These are phyloP conservation scores for Archilochus colubris DNA, from an alignment of 2,113 vertebrate species.

Conservation along the genomic window DNA sequence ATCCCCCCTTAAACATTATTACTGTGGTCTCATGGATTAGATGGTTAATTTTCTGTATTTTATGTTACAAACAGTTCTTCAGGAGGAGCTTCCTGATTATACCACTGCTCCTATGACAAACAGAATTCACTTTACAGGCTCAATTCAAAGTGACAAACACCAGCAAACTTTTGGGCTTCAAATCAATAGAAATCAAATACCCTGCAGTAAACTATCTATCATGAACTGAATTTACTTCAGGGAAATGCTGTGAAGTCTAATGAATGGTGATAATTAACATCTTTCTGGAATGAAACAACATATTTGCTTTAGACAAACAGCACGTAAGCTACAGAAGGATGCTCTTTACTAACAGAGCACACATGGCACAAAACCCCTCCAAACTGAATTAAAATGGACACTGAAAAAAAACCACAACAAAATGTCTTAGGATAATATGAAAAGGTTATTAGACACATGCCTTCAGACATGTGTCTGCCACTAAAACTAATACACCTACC, in stretches of 20 bases:
- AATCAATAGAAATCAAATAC: neutral
- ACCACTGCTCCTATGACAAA: neutral
- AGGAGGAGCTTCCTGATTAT: neutral
- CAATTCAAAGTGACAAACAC: neutral
- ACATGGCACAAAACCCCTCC: neutral
- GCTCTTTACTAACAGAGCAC: neutral
- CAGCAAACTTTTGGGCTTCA: neutral
- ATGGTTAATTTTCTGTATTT: neutral
- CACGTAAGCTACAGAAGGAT: neutral
- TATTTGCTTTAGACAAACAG: neutral
- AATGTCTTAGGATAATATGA: neutral
- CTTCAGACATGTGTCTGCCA: neutral
- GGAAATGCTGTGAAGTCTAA: neutral
- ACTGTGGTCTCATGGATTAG: neutral
- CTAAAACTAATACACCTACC: neutral
- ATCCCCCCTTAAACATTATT: neutral
- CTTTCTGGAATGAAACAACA: neutral
- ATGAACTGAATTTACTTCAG: neutral
- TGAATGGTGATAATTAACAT: neutral
- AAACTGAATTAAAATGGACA: neutral
- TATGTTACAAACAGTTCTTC: neutral
- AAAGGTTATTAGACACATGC: neutral
- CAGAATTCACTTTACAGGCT: neutral
- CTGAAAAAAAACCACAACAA: neutral
- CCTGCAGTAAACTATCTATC: neutral